These are phyloP conservation scores for Xenentodon cancila DNA, from an alignment of 2,797 vertebrate genomes.

Conservation along the genomic window DNA sequence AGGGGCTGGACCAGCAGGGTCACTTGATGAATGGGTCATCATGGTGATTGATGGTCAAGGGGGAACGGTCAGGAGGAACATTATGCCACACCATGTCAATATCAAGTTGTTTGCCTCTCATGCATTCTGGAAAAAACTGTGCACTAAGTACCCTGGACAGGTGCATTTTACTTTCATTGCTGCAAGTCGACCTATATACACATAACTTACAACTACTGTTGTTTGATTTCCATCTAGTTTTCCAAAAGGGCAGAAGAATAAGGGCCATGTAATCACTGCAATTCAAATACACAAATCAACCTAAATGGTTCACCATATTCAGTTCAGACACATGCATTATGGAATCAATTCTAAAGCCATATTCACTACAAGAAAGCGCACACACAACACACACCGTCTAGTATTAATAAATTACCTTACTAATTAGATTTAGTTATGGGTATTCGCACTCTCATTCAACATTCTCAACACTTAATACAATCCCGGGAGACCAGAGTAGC, in stretches of 20 bases:
- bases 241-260: background rate
- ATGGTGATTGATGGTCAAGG: constrained; percentile 73
- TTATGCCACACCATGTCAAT: constrained; percentile 68
- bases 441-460: constrained; percentile 60
- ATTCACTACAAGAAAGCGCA: constrained; percentile 18
- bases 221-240: constrained; percentile 2
- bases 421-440: constrained; percentile 70
- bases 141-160: constrained; percentile 48
- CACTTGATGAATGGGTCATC: constrained; percentile 74
- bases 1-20: constrained; percentile 55
- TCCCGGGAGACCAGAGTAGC: constrained; percentile 54
- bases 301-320: background rate
- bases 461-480: constrained; percentile 63
- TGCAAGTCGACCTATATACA: constrained; percentile 6
- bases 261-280: background rate
- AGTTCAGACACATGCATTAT: background rate
- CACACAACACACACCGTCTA: constrained; percentile 11
- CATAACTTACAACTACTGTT: background rate
- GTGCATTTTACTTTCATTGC: constrained; percentile 24
- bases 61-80: constrained; percentile 62
- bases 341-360: background rate
- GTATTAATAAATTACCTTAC: constrained; percentile 44
- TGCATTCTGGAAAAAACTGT: constrained; percentile 44
- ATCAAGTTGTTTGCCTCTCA: constrained; percentile 55
- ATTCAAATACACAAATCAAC: background rate